Evolutionary conservation across 2,888 invertebrate species (phyloP).

Genomic region (Polyommatus icarus): DNA sequence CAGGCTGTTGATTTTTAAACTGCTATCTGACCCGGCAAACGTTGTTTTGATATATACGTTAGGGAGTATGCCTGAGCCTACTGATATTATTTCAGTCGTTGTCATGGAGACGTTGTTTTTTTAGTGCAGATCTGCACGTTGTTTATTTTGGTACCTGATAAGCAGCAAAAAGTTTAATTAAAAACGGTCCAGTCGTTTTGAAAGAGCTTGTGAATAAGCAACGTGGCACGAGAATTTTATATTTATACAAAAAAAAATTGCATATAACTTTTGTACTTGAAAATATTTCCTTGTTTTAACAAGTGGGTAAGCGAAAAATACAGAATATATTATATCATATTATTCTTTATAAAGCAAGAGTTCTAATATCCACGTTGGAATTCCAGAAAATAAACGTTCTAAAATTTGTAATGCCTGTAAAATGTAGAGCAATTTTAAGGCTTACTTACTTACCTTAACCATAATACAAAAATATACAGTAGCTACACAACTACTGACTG

Average conservation of each 20-base stretch:
- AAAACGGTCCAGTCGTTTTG: no score
- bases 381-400: not conserved
- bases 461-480: not conserved
- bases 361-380: not conserved
- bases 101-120: no score
- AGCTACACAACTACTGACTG: not conserved
- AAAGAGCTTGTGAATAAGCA: no score
- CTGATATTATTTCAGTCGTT: no score
- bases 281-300: not conserved
- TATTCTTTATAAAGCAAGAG: not conserved
- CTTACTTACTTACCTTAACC: not conserved
- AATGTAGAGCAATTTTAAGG: not conserved
- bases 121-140: no score
- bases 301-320: not conserved
- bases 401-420: not conserved
- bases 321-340: not conserved
- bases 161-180: no score
- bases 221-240: no score
- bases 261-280: no score
- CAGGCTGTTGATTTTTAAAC: not conserved
- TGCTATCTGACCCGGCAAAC: not conserved
- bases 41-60: no score
- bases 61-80: no score
- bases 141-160: no score
- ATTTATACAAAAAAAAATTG: no score